Evolutionary conservation across 2,797 vertebrate genomes (phyloP), one percentile per base, ranked within the genome.

Genomic region (Poecile montanus): DNA sequence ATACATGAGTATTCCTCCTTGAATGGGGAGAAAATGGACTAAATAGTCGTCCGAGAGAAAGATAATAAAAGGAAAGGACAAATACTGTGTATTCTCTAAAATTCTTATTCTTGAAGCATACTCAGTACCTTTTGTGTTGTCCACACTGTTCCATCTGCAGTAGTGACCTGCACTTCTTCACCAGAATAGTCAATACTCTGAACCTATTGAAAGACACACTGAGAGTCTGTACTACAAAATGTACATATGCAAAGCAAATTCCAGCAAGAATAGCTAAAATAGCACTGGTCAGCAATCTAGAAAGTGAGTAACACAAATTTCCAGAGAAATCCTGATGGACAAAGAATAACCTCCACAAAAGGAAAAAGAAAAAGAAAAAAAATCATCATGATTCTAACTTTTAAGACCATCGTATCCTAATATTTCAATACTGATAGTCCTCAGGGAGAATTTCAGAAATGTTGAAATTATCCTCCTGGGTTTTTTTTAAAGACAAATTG

Each of bases 121-220:
- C 1, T 72, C 16, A 60, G 79, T 95, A 99, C 99, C 98, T 99
- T 99, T 67, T 99, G 99, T 50, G 99, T 98, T 34, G 97, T 98
- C 98, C 98, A 99, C 65, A 97, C 97, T 8, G 98, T 96, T 36
- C 99, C 99, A 18, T 97, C 98, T 44, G 97, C 96, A 48, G 98
- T 98, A 75, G 97, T 98, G 61, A 99, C 97, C 81, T 98, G 98
- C 61, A 99, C 98, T 71, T 97, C 95, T 56, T 99, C 99, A 63
- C 99, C 99, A 81, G 98, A 98, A 97, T 99, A 99, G 90, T 99
- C 98, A 73, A 99, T 97, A 63, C 96, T 97, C 94, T 98, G 97
- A 57, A 99, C 98, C 99, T 99, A 72, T 73, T 73, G 71, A 79
- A 61, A 93, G 60, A 77, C 53, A 91, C 34, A 72, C 42, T 36